Evolutionary conservation across 1,140 invertebrate genomes (phyloP), one percentile per base, ranked within the genome.

Genomic region (Stegodyphus mimosarum): DNA sequence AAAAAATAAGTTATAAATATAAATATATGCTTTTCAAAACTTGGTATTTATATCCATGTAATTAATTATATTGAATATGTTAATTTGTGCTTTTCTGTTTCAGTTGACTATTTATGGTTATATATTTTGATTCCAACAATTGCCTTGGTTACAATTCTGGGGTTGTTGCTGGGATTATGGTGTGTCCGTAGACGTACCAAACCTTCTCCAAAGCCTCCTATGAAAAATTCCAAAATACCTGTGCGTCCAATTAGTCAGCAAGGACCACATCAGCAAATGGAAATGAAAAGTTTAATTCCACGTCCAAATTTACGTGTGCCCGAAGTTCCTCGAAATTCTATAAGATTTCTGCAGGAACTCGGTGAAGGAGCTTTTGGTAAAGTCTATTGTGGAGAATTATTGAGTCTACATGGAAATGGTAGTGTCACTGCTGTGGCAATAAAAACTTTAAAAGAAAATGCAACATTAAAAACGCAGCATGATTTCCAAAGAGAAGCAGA

Each of bases 341-440:
- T 98, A 0, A 92, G 95, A 86, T 98, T 99, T 89, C 92, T 97
- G 55, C 96, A 98, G 90, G 98, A 99, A 90, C 91, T 99, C 6
- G 97, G 97, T 64, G 97, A 99, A 92, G 97, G 97, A 55, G 96
- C 96, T 72, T 99, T 98, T 92, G 97, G 97, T 92, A 96, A 97
- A 92, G 96, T 97, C 0, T 98, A 96, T 89, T 97, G 97, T 92
- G 98, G 97, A 0, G 89, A 92, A 9, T 93, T 95, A 75, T 7
- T 87, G 9, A 80, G 79, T 11, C 49, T 79, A 52, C 86, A 84
- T 52, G 84, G 84, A 10, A 83, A 81, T 66, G 79, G 85, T 9
- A 78, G 67, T 50, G 17, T 75, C 18, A 87, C 79, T 60, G 95
- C 94, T 89, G 97, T 98, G 6, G 97, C 97, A 9, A 95, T 99